These are phyloP conservation scores for Pycnonotus jocosus DNA, from an alignment of 2,113 vertebrate species.

Conservation along the genomic window DNA sequence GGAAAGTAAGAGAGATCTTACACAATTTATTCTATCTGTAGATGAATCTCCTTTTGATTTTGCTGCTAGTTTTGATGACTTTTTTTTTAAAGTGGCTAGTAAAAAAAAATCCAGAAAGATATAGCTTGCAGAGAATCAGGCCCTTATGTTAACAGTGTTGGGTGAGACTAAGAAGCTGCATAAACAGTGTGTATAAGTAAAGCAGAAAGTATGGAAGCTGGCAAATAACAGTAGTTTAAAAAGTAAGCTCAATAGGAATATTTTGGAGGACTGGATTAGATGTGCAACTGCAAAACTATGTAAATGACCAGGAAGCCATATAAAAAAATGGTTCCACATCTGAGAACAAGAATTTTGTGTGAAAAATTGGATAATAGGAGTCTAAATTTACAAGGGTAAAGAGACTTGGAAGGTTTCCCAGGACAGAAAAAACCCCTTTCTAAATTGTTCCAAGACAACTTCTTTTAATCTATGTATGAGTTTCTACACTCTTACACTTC, in stretches of 20 bases:
- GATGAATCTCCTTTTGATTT: neutral
- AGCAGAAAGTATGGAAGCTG: neutral
- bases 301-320: neutral
- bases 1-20: neutral
- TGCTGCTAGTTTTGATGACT: neutral
- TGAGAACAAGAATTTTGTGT: neutral
- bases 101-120: neutral
- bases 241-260: neutral
- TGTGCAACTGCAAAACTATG: neutral
- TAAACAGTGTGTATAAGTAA: neutral
- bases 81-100: rapidly evolving
- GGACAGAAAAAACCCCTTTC: neutral
- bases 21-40: neutral
- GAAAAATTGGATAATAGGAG: neutral
- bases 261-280: neutral
- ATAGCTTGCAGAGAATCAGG: neutral
- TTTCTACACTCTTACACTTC: neutral
- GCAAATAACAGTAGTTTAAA: neutral
- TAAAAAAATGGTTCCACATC: neutral
- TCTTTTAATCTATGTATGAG: neutral
- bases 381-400: neutral
- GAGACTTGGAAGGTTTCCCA: neutral
- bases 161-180: neutral
- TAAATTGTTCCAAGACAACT: neutral
- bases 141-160: neutral